These are phyloP conservation scores for Lepeophtheirus nordmannii DNA, from an alignment of 2,888 invertebrate genomes.

Conservation along the genomic window DNA sequence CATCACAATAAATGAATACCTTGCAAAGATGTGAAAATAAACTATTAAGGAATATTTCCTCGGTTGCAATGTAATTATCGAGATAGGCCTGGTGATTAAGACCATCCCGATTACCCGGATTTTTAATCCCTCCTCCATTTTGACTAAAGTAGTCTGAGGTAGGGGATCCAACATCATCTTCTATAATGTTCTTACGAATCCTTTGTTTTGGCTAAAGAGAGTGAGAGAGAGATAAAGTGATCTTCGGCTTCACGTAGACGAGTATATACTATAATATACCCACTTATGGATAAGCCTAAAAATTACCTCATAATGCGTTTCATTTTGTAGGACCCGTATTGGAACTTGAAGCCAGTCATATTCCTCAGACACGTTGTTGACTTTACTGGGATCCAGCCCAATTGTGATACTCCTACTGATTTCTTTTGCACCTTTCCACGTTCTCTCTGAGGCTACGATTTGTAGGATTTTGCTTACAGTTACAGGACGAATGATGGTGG, in stretches of 20 bases:
- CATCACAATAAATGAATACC: background rate
- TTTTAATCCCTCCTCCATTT: background rate
- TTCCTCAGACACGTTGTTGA: conserved; percentile 11
- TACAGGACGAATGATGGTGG: conserved; percentile 50
- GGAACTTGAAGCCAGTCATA: conserved; percentile 6
- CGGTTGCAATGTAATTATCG: conserved; percentile 4
- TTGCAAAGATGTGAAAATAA: conserved; percentile 3
- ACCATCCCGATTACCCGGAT: background rate
- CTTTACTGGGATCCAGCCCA: conserved; percentile 2
- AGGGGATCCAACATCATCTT: background rate
- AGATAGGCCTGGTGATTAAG: background rate
- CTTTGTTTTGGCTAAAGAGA: background rate
- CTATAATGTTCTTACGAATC: background rate
- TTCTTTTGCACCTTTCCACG: conserved; percentile 17
- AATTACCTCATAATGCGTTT: background rate
- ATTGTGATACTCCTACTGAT: conserved; percentile 1
- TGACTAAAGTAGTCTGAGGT: conserved; percentile 3
- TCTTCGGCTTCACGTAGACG: too few species aligned
- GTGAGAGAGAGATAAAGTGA: too few species aligned
- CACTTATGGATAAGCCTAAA: too few species aligned
- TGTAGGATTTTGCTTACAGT: conserved; percentile 58
- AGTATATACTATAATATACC: too few species aligned
- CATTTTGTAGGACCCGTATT: background rate
- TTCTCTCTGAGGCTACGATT: conserved; percentile 26
- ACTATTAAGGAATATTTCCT: conserved; percentile 17